These are phyloP conservation scores for Linepithema humile DNA, from an alignment of 1,140 invertebrate genomes.

Conservation along the genomic window DNA sequence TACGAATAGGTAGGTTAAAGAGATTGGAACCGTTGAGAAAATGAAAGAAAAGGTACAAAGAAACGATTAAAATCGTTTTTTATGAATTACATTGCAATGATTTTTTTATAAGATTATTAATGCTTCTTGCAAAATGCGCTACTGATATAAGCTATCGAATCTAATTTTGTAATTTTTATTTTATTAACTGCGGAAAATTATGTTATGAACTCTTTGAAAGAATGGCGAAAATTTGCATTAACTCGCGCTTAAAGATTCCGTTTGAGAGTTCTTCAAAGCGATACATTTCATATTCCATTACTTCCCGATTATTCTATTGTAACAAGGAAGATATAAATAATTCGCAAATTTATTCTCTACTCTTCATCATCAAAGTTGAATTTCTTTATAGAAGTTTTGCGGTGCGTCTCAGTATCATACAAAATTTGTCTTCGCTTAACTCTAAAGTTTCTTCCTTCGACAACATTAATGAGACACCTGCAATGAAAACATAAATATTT, in stretches of 20 bases:
- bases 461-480: background rate
- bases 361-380: conserved; percentile 2
- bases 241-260: conserved; percentile 31
- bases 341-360: conserved; percentile 14
- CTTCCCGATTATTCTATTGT: background rate
- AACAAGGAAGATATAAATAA: conserved; percentile 30
- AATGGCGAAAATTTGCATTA: background rate
- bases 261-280: conserved; percentile 20
- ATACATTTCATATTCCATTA: conserved; percentile 47
- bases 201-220: background rate
- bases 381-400: conserved; percentile 26
- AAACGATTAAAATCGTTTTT: too few relatives aligned
- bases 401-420: background rate
- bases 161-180: too few relatives aligned
- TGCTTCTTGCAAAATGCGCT: too few relatives aligned
- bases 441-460: background rate
- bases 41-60: background rate
- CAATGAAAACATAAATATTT: conserved; percentile 33
- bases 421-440: conserved; percentile 14
- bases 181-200: too few relatives aligned
- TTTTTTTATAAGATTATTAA: too few relatives aligned
- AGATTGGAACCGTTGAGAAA: background rate
- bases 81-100: background rate
- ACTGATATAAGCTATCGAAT: too few relatives aligned
- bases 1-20: background rate